Evolutionary conservation across 2,113 vertebrate species (phyloP), one percentile per base, ranked within the genome.

Genomic region (Ctenodactylus gundi): DNA sequence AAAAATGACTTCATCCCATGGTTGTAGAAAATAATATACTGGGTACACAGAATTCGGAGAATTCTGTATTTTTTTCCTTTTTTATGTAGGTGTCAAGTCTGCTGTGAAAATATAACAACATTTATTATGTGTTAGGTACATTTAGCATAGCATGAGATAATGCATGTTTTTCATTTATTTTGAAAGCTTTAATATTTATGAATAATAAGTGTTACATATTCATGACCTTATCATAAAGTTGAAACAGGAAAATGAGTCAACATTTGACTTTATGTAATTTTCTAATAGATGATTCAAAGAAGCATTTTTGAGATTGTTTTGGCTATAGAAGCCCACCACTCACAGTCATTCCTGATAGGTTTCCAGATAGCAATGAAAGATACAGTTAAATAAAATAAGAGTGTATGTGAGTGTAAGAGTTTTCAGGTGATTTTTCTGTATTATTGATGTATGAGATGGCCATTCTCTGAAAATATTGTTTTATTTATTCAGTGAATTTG

Each of bases 1-100:
- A 96, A 91, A 92, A 91, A 94, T 97, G 84, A 96, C 67, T 94
- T 95, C 93, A 96, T 85, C 90, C 31, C 18, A 46, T 89, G 3
- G 46, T 90, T 88, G 41, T 55, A 67, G 46, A 73, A 80, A 94
- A 90, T 94, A 94, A 73, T 85, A 20, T 85, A 84, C 62, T 57
- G 90, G 36, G 58, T 92, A 90, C 39, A 81, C 11, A 75, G 51
- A 80, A 85, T 70, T 94, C 65, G 55, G 29, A 76, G 25, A 13
- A 29, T 95, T 90, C 65, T 85, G 25, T 25, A 55, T 41, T 53
- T 90, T 90, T 92, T 77, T 78, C 34, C 46, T 72, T 72, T 88
- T 95, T 72, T 67, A 60, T 88, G 85, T 94, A 93, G 72, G 82
- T 94, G 94, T 95, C 64, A 97, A 84, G 89, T 92, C 90, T 93